Base-by-base conservation (phyloP, 2,888 invertebrate species). In the Colletes collaris region DNA sequence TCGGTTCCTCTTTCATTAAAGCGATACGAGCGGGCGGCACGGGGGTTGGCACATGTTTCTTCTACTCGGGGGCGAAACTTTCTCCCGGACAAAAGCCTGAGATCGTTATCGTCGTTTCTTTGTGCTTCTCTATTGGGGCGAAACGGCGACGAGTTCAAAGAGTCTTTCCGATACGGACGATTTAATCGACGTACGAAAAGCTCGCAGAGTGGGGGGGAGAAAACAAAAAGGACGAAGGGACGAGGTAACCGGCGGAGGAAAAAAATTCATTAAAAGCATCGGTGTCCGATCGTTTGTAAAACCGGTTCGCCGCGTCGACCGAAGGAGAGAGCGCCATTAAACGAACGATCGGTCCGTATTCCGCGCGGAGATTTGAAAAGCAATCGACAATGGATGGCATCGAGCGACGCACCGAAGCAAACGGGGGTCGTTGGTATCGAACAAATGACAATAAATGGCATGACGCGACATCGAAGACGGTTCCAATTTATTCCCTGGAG, bases 401-500 rank as follows among this genome's bases (percentile, higher is more conserved):
- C 68, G 73, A 60, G 50, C 64, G 50, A 58, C 65, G 66, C 52
- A 59, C 52, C 60, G 62, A 76, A 70, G 76, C 69, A 70, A 82
- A 77, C 73, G 65, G 74, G 69, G 69, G 75, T 79, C 72, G 81
- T 79, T 85, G 83, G 82, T 89, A 89, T 90, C 87, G 91, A 89
- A 88, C 87, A 90, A 91, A 91, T 89, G 90, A 90, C 91, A 90
- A 91, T 89, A 90, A 91, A 91, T 89, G 88, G 86, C 85, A 84
- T 85, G 86, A 87, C 89, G 86, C 85, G 86, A 86, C 88, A 81
- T 82, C 82, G 84, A 89, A 90, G 90, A 89, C 91, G 91, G 88
- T 89, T 89, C 88, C 91, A 89, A 91, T 92, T 91, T 91, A 91
- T 91, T 90, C 86, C 84, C 85, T 67, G 65, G 76, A 50, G 81